These are phyloP conservation scores for Leuciscus waleckii DNA, from an alignment of 2,797 vertebrate genomes.

Conservation along the genomic window DNA sequence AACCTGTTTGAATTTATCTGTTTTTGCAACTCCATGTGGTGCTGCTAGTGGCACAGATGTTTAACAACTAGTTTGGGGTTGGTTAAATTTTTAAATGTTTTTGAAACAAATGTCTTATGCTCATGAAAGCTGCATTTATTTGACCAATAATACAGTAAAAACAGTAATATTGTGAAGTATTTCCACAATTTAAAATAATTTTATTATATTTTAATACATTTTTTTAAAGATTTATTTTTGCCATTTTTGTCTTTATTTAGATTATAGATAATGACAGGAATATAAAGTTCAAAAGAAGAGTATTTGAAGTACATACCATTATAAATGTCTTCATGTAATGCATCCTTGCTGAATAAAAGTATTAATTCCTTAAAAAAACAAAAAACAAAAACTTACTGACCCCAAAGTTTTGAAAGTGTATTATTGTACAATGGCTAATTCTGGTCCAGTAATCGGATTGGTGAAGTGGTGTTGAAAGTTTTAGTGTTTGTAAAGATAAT, in stretches of 20 bases:
- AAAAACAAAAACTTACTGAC: neutral
- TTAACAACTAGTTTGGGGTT: neutral
- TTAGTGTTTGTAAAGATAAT: neutral
- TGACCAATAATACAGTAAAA: neutral
- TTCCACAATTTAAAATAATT: neutral
- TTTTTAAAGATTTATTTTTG: neutral
- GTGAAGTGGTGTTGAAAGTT: neutral
- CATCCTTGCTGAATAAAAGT: neutral
- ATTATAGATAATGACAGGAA: neutral
- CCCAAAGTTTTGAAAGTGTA: neutral
- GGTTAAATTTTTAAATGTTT: neutral
- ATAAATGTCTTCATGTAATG: neutral
- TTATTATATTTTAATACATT: neutral
- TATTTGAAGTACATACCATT: neutral
- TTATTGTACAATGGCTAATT: neutral
- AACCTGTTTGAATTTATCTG: neutral
- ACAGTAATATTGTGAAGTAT: neutral
- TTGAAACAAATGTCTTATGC: neutral
- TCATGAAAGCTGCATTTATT: neutral
- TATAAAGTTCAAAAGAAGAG: too few species aligned
- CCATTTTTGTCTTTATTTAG: neutral
- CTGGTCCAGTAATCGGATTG: neutral
- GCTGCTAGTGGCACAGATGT: neutral
- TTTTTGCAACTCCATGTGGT: neutral
- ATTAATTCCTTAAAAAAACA: neutral